Base-by-base conservation (phyloP, 2,888 invertebrate species). In the Mylabris sibirica region DNA sequence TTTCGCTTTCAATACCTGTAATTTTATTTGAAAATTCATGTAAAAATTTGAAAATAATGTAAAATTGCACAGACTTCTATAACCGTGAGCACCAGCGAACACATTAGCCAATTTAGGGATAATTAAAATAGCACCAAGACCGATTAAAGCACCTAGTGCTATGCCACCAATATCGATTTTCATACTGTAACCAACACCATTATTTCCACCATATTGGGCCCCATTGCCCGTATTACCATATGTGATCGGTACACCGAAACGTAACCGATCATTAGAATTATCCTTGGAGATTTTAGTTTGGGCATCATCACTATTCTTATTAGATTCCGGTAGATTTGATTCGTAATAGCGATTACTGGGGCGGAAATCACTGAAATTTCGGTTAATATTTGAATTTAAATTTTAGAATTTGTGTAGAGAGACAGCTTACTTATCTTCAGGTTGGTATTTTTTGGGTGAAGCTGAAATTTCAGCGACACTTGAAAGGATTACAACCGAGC, bases 81-180 rank as follows among this genome's bases (percentile, higher is more conserved):
- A 93, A 44, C 91, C 91, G 34, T 89, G 87, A 41, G 86, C 86
- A 11, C 89, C 88, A 0, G 91, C 90, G 67, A 95, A 88, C 0
- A 92, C 88, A 70, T 92, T 89, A 2, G 94, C 88, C 53, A 95
- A 83, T 84, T 95, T 95, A 0, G 95, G 95, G 61, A 94, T 87
- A 2, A 95, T 89, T 20, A 95, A 86, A 68, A 95, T 90, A 1
- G 93, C 93, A 14, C 94, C 94, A 63, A 95, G 90, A 0, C 95
- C 95, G 60, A 95, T 87, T 1, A 94, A 87, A 2, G 94, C 93
- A 0, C 95, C 95, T 26, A 95, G 85, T 8, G 94, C 89, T 9
- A 95, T 90, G 0, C 94, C 95, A 6, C 94, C 95, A 0, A 95
- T 86, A 78, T 95, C 95, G 64, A 95, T 89, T 85, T 93, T 94